Conservation (phyloP, 2,113 vertebrate genomes). For the Ictalurus punctatus region DNA sequence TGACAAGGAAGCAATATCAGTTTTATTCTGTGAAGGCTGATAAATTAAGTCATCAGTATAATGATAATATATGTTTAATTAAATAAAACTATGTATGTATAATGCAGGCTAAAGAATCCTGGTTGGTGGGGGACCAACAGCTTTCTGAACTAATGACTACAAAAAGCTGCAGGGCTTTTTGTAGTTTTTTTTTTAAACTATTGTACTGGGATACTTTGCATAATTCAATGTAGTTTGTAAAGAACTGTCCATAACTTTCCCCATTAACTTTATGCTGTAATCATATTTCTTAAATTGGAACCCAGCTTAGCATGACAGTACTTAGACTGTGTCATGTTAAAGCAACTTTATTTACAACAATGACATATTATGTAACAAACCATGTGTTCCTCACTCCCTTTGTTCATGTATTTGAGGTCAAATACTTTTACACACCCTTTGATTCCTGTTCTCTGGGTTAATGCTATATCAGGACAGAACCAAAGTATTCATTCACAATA, state of each 20-base stretch:
- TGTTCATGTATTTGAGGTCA: conserved; percentile 16
- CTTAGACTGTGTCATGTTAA: conserved; percentile 21
- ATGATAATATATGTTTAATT: background rate
- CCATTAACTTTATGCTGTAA: conserved; percentile 5
- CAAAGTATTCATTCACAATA: background rate
- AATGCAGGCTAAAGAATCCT: background rate
- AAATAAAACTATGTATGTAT: background rate
- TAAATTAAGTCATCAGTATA: background rate
- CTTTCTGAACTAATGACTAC: background rate
- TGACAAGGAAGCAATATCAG: background rate
- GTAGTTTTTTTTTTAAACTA: no score
- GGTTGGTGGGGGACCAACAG: background rate
- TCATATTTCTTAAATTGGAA: conserved; percentile 36
- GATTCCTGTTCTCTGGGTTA: background rate
- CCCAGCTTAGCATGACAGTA: conserved; percentile 29
- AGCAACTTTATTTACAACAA: conserved; percentile 41
- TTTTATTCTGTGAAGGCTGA: background rate
- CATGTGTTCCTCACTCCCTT: background rate
- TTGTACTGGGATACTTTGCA: background rate
- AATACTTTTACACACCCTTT: background rate
- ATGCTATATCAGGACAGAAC: background rate
- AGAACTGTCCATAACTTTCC: conserved; percentile 22
- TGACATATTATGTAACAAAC: conserved; percentile 9
- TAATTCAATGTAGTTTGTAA: background rate
- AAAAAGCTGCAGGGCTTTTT: background rate